A percentile compares a stretch with the other conserved stretches of the same genome.
Evolutionary conservation across 2,113 vertebrate species (phyloP).

Genomic region (Nansenia antarctica): DNA sequence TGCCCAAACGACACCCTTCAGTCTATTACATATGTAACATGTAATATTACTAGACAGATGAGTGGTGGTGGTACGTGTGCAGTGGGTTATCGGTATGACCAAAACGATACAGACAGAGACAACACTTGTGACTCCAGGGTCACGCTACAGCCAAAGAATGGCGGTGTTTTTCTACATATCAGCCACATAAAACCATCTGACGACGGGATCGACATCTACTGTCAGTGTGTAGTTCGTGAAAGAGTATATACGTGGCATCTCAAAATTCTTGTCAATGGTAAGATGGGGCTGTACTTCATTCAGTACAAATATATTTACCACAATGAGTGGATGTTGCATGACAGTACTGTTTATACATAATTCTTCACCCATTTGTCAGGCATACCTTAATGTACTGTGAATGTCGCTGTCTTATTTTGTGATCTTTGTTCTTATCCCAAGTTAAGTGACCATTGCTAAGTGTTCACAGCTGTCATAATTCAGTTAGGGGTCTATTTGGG

Average conservation of each 20-base stretch:
- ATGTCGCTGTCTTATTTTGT: too few relatives aligned
- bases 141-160: not conserved
- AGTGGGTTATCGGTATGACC: not conserved
- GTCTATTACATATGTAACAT: fast-evolving
- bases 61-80: not conserved
- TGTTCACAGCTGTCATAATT: too few relatives aligned
- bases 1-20: not conserved
- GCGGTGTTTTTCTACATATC: not conserved
- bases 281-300: too few relatives aligned
- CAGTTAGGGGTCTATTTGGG: too few relatives aligned
- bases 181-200: not conserved
- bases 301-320: too few relatives aligned
- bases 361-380: too few relatives aligned
- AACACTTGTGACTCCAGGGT: not conserved
- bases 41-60: not conserved
- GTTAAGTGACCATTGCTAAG: too few relatives aligned
- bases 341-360: too few relatives aligned
- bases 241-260: fast-evolving
- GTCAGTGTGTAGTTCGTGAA: not conserved
- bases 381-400: too few relatives aligned
- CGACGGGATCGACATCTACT: not conserved
- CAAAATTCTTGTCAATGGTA: not conserved
- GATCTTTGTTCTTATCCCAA: too few relatives aligned
- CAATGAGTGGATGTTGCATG: too few relatives aligned
- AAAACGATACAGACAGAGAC: not conserved